Evolutionary conservation across 23 tunicate species (phyloP), one percentile per base, ranked within the genome.

Genomic region (Aplidium turbinatum): DNA sequence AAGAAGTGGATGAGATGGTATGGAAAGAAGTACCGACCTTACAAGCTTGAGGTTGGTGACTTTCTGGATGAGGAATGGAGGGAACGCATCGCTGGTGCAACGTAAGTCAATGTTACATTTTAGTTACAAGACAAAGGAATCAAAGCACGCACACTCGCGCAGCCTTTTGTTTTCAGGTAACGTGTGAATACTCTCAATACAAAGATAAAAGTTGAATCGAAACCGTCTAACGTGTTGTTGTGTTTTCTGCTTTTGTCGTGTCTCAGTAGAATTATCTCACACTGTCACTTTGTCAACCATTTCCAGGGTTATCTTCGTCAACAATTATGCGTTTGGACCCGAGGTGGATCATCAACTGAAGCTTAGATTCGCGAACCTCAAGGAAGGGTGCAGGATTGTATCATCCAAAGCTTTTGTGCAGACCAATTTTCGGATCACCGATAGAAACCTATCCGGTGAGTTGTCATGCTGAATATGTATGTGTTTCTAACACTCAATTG

Each of bases 251-350:
- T n/a, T n/a, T n/a, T n/a, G n/a, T n/a, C n/a, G n/a, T n/a, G n/a
- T n/a, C n/a, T n/a, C n/a, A n/a, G n/a, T n/a, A n/a, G n/a, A n/a
- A n/a, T n/a, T n/a, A n/a, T n/a, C n/a, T n/a, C n/a, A n/a, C n/a
- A n/a, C n/a, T n/a, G n/a, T n/a, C n/a, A n/a, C n/a, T n/a, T n/a
- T n/a, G n/a, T n/a, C n/a, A n/a, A n/a, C 11, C 19, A 21, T 47
- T 33, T 0, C 22, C 87, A 93, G 93, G 31, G 84, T 93, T 33
- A 87, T 93, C 22, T 93, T 93, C 63, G 98, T 93, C 48, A 93
- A 93, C 76, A 93, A 93, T 40, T 93, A 93, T 57, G 98, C 98
- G 16, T 93, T 93, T 48, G 96, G 96, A 3, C 96, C 96, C 2
- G 96, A 82, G 52, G 96, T 89, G 0, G 96, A 89, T 54, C 96